Conservation (phyloP, 2,797 vertebrate genomes). For the Sebastes matsubarae region DNA sequence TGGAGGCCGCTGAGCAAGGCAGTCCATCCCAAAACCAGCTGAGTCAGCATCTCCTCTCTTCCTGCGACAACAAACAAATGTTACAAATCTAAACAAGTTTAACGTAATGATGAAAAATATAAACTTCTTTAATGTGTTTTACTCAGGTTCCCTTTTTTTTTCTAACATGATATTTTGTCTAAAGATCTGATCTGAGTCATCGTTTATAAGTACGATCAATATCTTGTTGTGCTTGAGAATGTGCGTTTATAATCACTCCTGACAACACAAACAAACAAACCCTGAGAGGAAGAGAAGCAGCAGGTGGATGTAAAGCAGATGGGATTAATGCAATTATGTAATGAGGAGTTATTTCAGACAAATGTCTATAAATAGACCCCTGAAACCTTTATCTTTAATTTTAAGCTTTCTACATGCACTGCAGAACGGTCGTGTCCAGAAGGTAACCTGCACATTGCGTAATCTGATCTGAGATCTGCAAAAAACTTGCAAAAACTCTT, state of each 20-base stretch:
- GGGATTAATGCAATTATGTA: background rate
- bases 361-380: background rate
- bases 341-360: background rate
- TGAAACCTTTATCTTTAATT: background rate
- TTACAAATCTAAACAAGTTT: background rate
- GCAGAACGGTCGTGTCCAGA: background rate
- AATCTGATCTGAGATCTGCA: no score
- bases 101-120: background rate
- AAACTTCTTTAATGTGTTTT: background rate
- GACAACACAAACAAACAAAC: background rate
- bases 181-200: background rate
- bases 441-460: fast-evolving
- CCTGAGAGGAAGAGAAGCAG: background rate
- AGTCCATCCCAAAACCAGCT: slow-evolving; percentile 59
- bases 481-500: no score
- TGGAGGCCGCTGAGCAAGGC: slow-evolving; percentile 51
- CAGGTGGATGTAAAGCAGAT: background rate
- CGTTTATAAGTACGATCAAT: background rate
- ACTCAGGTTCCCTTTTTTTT: background rate
- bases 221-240: background rate
- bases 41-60: slow-evolving; percentile 55
- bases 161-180: background rate
- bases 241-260: background rate
- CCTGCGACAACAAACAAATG: slow-evolving; percentile 2
- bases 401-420: background rate